A percentile compares a stretch with the other conserved stretches of the same genome.
Conservation (phyloP, 2,797 vertebrate genomes). For the Platyrinchus mystaceus region DNA sequence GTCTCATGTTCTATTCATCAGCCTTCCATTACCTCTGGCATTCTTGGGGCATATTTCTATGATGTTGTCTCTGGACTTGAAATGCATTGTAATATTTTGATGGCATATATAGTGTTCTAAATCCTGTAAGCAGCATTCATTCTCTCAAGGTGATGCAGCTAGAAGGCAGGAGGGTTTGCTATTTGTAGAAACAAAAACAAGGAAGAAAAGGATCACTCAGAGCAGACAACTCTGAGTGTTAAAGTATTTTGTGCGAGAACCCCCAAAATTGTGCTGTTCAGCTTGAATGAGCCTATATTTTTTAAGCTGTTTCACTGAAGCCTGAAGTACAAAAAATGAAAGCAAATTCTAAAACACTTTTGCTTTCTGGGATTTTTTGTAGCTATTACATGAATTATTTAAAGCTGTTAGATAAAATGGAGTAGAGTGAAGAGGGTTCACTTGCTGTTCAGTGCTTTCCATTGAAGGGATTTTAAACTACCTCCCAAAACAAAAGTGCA, state of each 20-base stretch:
- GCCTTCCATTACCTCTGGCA: constrained; percentile 29
- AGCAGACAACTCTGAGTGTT: background rate
- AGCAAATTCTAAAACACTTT: constrained; percentile 39
- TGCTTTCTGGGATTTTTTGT: constrained; percentile 19
- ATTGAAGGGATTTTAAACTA: background rate
- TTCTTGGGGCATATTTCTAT: constrained; percentile 25
- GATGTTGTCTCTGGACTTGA: constrained; percentile 9
- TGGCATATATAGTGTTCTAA: background rate
- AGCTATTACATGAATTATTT: constrained; percentile 64
- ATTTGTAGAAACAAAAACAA: background rate
- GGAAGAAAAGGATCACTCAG: background rate
- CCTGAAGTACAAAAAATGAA: constrained; percentile 47
- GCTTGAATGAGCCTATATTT: constrained; percentile 9
- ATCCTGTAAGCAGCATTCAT: background rate
- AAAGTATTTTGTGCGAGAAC: background rate
- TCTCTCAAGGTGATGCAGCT: background rate
- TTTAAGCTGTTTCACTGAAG: constrained; percentile 17
- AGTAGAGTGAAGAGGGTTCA: constrained; percentile 11
- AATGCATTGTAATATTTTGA: constrained; percentile 50
- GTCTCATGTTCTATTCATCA: constrained; percentile 56
- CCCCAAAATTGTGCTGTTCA: constrained; percentile 5
- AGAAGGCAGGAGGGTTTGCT: background rate
- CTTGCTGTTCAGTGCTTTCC: background rate
- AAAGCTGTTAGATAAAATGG: constrained; percentile 43
- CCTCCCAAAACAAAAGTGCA: background rate